Base-by-base conservation (phyloP, 2,888 invertebrate genomes). In the Drosophila phalerata region DNA sequence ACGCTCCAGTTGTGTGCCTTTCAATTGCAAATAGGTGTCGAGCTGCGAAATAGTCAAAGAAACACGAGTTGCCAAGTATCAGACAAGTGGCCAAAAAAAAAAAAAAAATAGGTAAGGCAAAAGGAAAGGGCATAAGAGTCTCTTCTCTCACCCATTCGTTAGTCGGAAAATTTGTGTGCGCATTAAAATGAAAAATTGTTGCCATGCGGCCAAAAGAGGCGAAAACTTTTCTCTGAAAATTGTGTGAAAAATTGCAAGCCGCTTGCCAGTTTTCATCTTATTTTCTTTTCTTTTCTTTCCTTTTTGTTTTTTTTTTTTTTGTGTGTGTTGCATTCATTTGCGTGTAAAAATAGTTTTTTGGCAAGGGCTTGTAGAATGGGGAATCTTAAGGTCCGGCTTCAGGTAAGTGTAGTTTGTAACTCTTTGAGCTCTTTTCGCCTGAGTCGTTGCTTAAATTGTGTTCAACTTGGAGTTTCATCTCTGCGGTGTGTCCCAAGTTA, bases 1-100 rank as follows among this genome's bases (percentile, higher is more conserved):
- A 71, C 94, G 91, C 84, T 94, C 94, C 38, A 92, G 78, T 75
- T 91, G 91, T 70, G 90, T 91, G 69, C 92, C 92, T 80, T 91
- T 93, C 78, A 91, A 73, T 77, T 92, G 91, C 72, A 93, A 87
- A 86, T 93, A 93, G 73, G 91, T 91, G 89, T 92, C 92, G 76
- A 93, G 90, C 93, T 93, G 85, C 60, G 83, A 88, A 77, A 67
- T 58, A 81, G 74, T 63, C 69, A 75, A 78, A 67, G 47, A 68
- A 68, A 79, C 66, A 73, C 58, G 30, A 49, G 47, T 38, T 38
- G 13, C 25, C 51, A 32, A 74, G 60, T 55, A 61, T 65, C 56
- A 65, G 66, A 52, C 61, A 70, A 70, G 73, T 69, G 69, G 58
- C 42, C 56, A 38, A 42, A 62, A 64, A 55, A 34, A n/a, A n/a